Base-by-base conservation (phyloP, 2,888 invertebrate species). In the Dynastes hyllus region DNA sequence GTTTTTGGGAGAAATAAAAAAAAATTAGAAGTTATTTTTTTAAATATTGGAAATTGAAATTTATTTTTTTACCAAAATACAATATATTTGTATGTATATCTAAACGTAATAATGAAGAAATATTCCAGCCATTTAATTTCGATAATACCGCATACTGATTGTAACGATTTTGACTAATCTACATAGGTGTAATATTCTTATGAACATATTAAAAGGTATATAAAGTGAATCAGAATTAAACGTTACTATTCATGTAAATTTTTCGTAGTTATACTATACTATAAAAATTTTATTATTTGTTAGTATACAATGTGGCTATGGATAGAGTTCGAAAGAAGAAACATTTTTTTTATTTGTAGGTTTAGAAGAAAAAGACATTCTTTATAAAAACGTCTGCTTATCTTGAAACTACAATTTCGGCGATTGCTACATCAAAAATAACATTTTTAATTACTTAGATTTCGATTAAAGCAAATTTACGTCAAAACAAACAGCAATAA, bases 1-100 rank as follows among this genome's bases (percentile, higher is more conserved):
- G 32, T 66, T 29, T 66, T 37, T 29, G 37, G 40, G 37, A 66
- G 16, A n/a, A 8, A 66, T 22, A n/a, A 66, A 13, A 13, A n/a
- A 22, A 66, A 66, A 40, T 66, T 66, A 66, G 13, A 16, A 2
- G n/a, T 37, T 66, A 66, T 66, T 66, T 66, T 66, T 40, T 8
- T 66, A 45, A 66, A n/a, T 37, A n/a, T 32, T 55, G 22, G 16
- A 22, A 55, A 55, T n/a, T 55, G 55, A 55, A 55, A 55, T 11
- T 55, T 55, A 55, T 45, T 55, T 55, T 55, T 55, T 55, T 55
- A 55, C 55, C 55, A 55, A 55, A 55, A 8, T 55, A 6, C 55
- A 55, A 55, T 22, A 55, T 55, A 22, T 22, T 16, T 55, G 22
- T 55, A 45, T 55, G 22, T 55, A 45, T 45, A 45, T 45, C 45